Evolutionary conservation across 2,888 invertebrate species (phyloP).

Genomic region (Rhopalosiphum nymphaeae): DNA sequence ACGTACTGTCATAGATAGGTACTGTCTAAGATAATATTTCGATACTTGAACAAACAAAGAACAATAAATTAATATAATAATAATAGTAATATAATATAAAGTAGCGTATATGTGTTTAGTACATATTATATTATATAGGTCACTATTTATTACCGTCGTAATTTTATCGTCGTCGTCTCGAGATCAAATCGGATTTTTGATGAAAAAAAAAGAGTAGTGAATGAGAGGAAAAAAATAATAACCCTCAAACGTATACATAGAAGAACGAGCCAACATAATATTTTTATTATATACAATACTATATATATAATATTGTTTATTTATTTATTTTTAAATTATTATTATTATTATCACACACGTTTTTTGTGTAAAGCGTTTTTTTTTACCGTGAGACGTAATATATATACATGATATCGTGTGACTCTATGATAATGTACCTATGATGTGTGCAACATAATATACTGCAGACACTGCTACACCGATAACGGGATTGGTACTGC

Average conservation of each 20-base stretch:
- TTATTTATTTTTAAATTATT: constrained; percentile 12
- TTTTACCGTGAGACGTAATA: background rate
- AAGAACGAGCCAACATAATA: background rate
- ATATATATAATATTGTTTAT: background rate
- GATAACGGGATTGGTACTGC: background rate
- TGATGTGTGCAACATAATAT: background rate
- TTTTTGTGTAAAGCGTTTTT: background rate
- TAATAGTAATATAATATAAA: background rate
- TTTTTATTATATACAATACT: background rate
- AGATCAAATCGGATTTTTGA: background rate
- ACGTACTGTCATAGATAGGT: background rate
- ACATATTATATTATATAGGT: background rate
- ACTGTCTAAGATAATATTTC: background rate
- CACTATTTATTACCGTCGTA: background rate
- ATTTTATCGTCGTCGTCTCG: background rate
- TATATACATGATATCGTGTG: background rate
- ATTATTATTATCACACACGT: constrained; percentile 11
- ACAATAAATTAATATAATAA: background rate
- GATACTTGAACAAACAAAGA: background rate
- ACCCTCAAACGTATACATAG: background rate
- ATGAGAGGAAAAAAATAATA: background rate
- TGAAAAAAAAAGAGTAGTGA: background rate
- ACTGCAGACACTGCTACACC: background rate
- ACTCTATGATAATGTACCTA: background rate
- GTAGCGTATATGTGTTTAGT: background rate